Base-by-base conservation (phyloP, 2,888 invertebrate genomes). In the Sarcophaga rosellei region DNA sequence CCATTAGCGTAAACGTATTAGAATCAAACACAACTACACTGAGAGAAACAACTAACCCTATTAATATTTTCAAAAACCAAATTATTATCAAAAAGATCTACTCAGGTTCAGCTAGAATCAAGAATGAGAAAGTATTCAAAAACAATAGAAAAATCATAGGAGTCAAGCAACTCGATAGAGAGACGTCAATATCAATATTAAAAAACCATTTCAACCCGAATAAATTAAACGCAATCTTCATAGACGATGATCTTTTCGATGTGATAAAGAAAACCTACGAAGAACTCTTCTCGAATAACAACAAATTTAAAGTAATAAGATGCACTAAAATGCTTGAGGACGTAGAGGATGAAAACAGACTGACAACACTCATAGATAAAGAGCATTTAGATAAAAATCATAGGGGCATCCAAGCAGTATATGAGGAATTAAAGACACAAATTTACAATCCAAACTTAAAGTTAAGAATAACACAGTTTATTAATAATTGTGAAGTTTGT, bases 401-500 rank as follows among this genome's bases (percentile, higher is more conserved):
- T 23, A 53, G 53, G 75, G 79, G 65, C 47, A 85, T 76, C 20
- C 65, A 23, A 23, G 23, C 23, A 3, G 23, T 23, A 23, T 23
- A 3, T 23, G 66, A 65, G 44, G 59, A 68, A 45, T 44, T 77
- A 47, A 77, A 77, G 23, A 3, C 23, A 3, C 35, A 74, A 25
- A 66, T 85, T 20, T 88, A 82, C 72, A 73, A 87, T 20, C 87
- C 87, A 12, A 81, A 87, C 11, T 45, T 88, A 62, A 80, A 76
- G 44, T 45, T 61, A 47, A 73, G 76, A 44, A 85, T 88, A 79
- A 87, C 85, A 4, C 73, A 88, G 65, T 88, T 88, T 25, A 85
- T 87, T 20, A 89, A 89, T 23, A 88, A 88, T 66, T 88, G 88
- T 21, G 85, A 86, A 44, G 66, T 87, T n/a, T 87, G 86, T 61